These are phyloP conservation scores for Megaceryle torquata DNA, from an alignment of 2,113 vertebrate species.

Conservation along the genomic window DNA sequence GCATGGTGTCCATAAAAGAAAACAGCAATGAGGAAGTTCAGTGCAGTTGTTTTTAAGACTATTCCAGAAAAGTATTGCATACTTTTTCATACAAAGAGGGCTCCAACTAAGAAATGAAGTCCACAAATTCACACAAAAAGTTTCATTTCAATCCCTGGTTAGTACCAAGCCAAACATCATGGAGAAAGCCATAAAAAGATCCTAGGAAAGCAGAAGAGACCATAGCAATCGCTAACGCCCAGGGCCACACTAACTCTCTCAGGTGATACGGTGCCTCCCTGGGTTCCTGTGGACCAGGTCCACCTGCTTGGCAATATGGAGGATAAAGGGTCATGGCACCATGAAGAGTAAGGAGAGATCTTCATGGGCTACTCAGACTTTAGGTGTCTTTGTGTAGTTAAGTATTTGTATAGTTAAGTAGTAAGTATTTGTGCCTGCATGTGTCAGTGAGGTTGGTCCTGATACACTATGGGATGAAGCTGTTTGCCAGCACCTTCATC, in stretches of 20 bases:
- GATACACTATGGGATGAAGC: not conserved
- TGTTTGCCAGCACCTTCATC: not conserved
- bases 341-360: not conserved
- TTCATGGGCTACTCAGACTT: not conserved
- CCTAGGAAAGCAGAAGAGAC: not conserved
- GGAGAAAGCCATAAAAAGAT: not conserved
- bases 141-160: not conserved
- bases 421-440: not conserved
- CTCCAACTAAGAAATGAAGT: not conserved
- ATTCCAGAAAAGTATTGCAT: not conserved
- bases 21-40: not conserved
- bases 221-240: accelerated
- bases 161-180: not conserved
- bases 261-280: accelerated
- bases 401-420: not conserved
- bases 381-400: not conserved
- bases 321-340: not conserved
- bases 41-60: not conserved
- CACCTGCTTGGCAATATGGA: not conserved
- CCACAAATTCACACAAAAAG: not conserved
- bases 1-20: not conserved
- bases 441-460: not conserved
- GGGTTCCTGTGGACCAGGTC: not conserved
- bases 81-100: not conserved
- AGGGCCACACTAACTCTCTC: accelerated